These are phyloP conservation scores for Spheniscus humboldti DNA, from an alignment of 2,797 vertebrate species.

Conservation along the genomic window DNA sequence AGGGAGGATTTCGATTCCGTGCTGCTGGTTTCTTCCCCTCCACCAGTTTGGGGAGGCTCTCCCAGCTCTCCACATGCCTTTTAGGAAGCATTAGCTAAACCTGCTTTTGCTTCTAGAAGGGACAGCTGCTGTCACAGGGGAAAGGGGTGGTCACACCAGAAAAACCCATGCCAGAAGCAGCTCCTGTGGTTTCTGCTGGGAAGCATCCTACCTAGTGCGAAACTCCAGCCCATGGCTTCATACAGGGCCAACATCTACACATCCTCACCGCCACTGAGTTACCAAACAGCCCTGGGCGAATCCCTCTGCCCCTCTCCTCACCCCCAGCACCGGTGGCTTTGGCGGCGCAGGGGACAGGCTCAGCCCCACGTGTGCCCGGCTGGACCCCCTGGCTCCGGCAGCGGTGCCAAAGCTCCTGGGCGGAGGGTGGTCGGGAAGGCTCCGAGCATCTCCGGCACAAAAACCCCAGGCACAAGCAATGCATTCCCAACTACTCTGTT, in stretches of 20 bases:
- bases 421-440: not conserved
- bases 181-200: not conserved
- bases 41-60: not conserved
- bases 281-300: not conserved
- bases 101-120: not conserved
- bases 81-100: not conserved
- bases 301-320: not conserved
- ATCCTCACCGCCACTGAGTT: not conserved
- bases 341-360: not conserved
- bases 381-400: accelerated
- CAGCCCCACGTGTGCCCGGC: not conserved
- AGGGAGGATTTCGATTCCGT: not conserved
- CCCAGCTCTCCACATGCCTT: not conserved
- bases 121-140: not conserved
- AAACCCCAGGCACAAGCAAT: not conserved
- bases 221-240: not conserved
- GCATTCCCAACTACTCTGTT: not conserved
- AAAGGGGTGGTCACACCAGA: not conserved
- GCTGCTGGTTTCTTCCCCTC: not conserved
- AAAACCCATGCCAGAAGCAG: not conserved
- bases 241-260: accelerated
- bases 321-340: not conserved
- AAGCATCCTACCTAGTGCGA: not conserved
- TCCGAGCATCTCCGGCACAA: not conserved
- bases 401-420: not conserved